Base-by-base conservation (phyloP, 1,140 invertebrate genomes). In the Chelonus insularis region DNA sequence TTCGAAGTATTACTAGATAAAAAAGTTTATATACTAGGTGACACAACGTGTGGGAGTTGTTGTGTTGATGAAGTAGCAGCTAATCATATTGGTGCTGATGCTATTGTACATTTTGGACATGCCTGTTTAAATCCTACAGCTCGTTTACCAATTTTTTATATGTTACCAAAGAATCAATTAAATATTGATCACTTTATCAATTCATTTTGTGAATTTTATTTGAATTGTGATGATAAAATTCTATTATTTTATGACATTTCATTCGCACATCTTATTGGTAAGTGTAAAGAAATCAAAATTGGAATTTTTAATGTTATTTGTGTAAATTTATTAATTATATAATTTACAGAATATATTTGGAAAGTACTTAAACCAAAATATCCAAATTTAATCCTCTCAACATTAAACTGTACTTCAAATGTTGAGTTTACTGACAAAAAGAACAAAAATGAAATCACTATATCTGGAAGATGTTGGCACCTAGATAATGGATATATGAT, bases 11-110 rank as follows among this genome's bases (percentile, higher is more conserved):
- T 69, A 60, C 68, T 86, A 37, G 78, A 82, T 14, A 78, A 79
- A 60, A 86, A 89, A 70, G 74, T 95, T 1, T 96, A 90, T 72
- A 90, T 97, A 68, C 79, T 97, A 18, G 94, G 91, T n/a, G 95
- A 98, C 71, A 95, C 94, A 14, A 91, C 93, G 7, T 97, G 95
- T 81, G 93, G 93, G 68, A 97, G 93, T 78, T 98, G 95, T 77
- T 98, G 95, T 81, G 88, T 96, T 4, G 95, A 98, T 82, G 93
- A 95, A 79, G 87, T 96, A 32, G 89, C 93, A 37, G 93, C 94
- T 4, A 87, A 92, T 74, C 95, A 97, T 80, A 85, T 90, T n/a
- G 77, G 86, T 54, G 89, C 89, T 1, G 91, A 97, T 82, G 87
- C 88, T 50, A 82, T 97, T 7, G 88, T 98, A 65, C 96, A 98